Percentiles rank a stretch among this genome's conserved stretches.
These are phyloP conservation scores for Panagrolaimus sp. DNA, from an alignment of 1,140 invertebrate genomes.

Conservation along the genomic window DNA sequence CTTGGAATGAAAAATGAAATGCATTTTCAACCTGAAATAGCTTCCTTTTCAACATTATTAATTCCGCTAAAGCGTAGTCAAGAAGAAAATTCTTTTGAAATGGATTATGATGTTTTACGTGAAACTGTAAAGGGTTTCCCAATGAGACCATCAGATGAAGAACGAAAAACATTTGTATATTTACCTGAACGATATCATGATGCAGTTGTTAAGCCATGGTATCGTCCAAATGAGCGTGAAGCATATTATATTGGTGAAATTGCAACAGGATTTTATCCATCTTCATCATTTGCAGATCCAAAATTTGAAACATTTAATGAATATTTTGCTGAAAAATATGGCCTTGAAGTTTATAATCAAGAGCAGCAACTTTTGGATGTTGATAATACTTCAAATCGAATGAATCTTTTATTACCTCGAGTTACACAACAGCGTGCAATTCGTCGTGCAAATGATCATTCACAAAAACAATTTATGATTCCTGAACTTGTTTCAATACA, in stretches of 20 bases:
- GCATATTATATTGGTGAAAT: slow-evolving; percentile 90
- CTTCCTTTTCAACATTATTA: slow-evolving; percentile 75
- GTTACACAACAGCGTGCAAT: neutral
- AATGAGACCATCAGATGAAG: slow-evolving; percentile 64
- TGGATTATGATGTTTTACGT: slow-evolving; percentile 51
- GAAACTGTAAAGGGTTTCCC: slow-evolving; percentile 31
- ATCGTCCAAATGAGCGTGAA: slow-evolving; percentile 90
- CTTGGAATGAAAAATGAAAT: slow-evolving; percentile 81
- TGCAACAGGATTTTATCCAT: slow-evolving; percentile 72
- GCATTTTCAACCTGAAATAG: slow-evolving; percentile 72
- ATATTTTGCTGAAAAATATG: slow-evolving; percentile 88
- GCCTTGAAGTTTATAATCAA: slow-evolving; percentile 77
- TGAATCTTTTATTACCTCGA: slow-evolving; percentile 89
- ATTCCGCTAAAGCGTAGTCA: slow-evolving; percentile 76
- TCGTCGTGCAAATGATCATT: slow-evolving; percentile 53
- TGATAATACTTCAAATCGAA: slow-evolving; percentile 87
- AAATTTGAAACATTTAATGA: slow-evolving; percentile 85
- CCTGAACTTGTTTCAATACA: slow-evolving; percentile 91
- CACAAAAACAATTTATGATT: slow-evolving; percentile 77
- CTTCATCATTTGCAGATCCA: slow-evolving; percentile 82
- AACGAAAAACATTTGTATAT: slow-evolving; percentile 70
- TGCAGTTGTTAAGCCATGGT: slow-evolving; percentile 97
- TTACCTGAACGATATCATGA: slow-evolving; percentile 69
- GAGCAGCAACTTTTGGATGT: slow-evolving; percentile 88
- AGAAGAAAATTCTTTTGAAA: slow-evolving; percentile 74